Conservation (phyloP, 2,888 invertebrate genomes). For the Antitype chi region DNA sequence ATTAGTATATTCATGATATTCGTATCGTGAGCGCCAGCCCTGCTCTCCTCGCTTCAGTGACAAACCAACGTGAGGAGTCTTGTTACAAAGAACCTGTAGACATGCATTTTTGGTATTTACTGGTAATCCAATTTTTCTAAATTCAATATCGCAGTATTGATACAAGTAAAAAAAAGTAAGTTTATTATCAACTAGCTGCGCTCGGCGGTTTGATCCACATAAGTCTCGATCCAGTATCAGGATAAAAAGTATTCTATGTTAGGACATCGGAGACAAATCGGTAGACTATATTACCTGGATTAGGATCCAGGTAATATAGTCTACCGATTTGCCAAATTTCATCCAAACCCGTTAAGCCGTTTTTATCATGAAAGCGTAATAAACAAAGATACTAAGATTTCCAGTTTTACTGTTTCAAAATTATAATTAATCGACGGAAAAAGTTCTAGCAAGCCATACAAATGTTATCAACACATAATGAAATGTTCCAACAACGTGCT, state of each 20-base stretch:
- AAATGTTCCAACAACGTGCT: constrained; percentile 21
- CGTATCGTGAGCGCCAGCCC: constrained; percentile 29
- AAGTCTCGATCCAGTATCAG: too few species aligned
- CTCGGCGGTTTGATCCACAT: too few species aligned
- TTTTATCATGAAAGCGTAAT: too few species aligned
- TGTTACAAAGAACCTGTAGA: constrained; percentile 30
- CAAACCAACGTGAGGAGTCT: constrained; percentile 25
- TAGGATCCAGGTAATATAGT: too few species aligned
- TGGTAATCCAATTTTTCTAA: background rate
- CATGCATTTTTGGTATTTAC: constrained; percentile 11
- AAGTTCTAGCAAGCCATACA: background rate
- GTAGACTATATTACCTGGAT: too few species aligned
- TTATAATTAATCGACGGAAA: background rate
- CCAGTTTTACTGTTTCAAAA: background rate
- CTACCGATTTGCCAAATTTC: too few species aligned
- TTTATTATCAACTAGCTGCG: background rate
- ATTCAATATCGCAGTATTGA: background rate
- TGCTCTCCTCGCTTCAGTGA: constrained; percentile 23
- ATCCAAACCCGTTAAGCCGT: too few species aligned
- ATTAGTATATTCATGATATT: constrained; percentile 54
- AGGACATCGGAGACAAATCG: too few species aligned
- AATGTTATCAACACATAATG: constrained; percentile 27
- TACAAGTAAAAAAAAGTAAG: background rate
- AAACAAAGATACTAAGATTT: too few species aligned
- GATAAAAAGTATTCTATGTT: too few species aligned